A percentile compares a stretch with the other conserved stretches of the same genome.
These are phyloP conservation scores for Bactericera cockerelli DNA, from an alignment of 1,140 invertebrate species.

Conservation along the genomic window DNA sequence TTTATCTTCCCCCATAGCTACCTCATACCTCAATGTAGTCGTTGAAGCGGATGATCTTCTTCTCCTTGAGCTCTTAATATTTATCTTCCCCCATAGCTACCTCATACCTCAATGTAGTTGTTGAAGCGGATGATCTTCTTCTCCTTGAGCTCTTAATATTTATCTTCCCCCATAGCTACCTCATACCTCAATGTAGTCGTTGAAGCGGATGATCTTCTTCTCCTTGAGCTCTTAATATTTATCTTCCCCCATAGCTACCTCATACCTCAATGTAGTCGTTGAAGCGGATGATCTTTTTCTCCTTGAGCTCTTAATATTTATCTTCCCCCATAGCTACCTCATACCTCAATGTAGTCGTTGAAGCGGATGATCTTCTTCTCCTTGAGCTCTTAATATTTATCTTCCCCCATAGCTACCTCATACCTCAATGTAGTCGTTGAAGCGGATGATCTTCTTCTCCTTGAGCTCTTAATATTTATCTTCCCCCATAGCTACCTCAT, in stretches of 20 bases:
- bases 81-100: no score
- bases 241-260: no score
- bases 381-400: no score
- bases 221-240: no score
- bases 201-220: slow-evolving; percentile 97
- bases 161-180: no score
- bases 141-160: slow-evolving; percentile 96
- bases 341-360: slow-evolving; percentile 99
- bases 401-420: no score
- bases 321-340: no score
- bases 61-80: slow-evolving; percentile 96
- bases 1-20: no score
- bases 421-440: slow-evolving; percentile 99
- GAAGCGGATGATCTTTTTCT: slow-evolving; percentile 95
- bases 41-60: slow-evolving; percentile 99
- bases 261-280: slow-evolving; percentile 99
- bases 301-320: no score
- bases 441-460: slow-evolving; percentile 99
- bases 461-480: no score
- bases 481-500: no score
- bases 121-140: slow-evolving; percentile 98
- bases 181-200: slow-evolving; percentile 99
- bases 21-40: slow-evolving; percentile 98
- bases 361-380: no score
- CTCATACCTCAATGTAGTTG: slow-evolving; percentile 99